Conservation (phyloP, 1,140 invertebrate genomes). For the Penaeus japonicus region DNA sequence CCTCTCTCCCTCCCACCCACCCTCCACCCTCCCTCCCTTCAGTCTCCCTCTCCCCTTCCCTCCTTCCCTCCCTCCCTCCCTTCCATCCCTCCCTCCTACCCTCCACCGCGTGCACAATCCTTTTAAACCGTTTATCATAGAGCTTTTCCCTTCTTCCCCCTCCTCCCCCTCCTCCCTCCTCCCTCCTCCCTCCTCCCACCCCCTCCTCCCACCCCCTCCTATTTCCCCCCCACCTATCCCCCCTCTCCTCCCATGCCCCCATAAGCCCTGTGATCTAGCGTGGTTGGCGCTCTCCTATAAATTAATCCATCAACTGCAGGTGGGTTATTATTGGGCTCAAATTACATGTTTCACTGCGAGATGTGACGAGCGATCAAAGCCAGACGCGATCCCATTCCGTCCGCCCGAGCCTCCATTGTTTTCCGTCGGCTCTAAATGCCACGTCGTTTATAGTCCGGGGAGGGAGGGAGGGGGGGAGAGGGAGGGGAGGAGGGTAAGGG, state of each 20-base stretch:
- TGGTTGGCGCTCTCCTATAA: conserved; percentile 33
- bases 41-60: no score
- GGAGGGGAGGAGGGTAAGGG: no score
- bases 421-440: not conserved
- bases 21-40: no score
- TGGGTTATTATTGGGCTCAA: conserved; percentile 50
- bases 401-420: not conserved
- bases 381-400: conserved; percentile 37
- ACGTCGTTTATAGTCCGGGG: no score
- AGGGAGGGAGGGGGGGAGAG: no score
- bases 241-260: not conserved
- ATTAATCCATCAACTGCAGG: conserved; percentile 55
- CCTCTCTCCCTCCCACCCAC: not conserved
- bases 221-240: not conserved
- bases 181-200: not conserved
- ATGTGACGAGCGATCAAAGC: conserved; percentile 45
- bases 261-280: not conserved
- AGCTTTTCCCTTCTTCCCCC: not conserved
- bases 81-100: not conserved
- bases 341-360: conserved; percentile 54
- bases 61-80: not conserved
- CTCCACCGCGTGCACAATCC: not conserved
- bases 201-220: not conserved
- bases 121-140: no score
- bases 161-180: not conserved